Evolutionary conservation across 2,113 vertebrate genomes (phyloP).

Genomic region (Polypterus bichir): DNA sequence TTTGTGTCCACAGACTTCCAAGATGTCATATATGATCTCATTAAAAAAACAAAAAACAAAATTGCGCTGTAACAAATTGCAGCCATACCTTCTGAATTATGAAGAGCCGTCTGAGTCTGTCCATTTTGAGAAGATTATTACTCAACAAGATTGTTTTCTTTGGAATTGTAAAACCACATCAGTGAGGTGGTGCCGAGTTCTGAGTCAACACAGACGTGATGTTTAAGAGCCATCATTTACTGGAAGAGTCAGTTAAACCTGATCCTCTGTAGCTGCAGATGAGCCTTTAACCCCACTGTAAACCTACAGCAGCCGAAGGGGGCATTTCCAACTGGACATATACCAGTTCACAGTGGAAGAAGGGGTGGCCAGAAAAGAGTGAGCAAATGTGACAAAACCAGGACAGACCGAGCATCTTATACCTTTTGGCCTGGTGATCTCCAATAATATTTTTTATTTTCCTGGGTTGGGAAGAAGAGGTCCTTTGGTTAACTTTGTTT

Average conservation of each 20-base stretch:
- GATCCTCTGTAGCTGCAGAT: conserved; percentile 6
- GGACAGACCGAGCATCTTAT: no score
- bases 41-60: conserved; percentile 54
- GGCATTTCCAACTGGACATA: no score
- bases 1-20: conserved; percentile 26
- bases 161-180: conserved; percentile 59
- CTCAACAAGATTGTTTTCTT: conserved; percentile 43
- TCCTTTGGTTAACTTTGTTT: no score
- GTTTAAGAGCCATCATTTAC: conserved; percentile 60
- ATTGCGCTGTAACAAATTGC: conserved; percentile 61
- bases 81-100: conserved; percentile 63
- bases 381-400: background rate
- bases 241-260: conserved; percentile 46
- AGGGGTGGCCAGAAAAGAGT: background rate
- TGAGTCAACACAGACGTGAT: conserved; percentile 52
- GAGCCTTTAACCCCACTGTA: no score
- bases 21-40: conserved; percentile 56
- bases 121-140: conserved; percentile 18
- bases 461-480: no score
- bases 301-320: no score
- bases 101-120: conserved; percentile 24
- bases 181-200: conserved; percentile 23
- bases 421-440: no score
- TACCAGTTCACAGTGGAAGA: conserved; percentile 9
- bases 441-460: no score